Base-by-base conservation (phyloP, 92 coral and sea anemone genomes). In the Palythoa grandis region DNA sequence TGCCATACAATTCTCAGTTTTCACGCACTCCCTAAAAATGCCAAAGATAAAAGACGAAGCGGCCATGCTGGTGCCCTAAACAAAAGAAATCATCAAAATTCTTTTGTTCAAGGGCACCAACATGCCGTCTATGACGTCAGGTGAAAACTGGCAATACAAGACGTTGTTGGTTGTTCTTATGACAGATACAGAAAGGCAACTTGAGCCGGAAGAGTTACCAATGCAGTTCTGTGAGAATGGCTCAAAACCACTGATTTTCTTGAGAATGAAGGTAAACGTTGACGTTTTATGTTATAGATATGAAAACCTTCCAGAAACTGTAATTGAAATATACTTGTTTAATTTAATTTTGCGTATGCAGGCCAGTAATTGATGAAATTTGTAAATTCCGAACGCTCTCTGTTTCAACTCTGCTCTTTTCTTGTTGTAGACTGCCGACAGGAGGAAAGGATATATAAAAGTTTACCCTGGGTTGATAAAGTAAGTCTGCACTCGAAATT, bases 161-260 rank as follows among this genome's bases (percentile, higher is more conserved):
- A 43, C 9, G 50, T 43, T 43, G 50, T 3, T 43, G 50, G 7
- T 43, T 43, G 50, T 43, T 43, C 7, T 43, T 43, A 43, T 43
- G 24, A 40, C 79, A 96, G 98, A 83, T 54, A 91, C 85, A 66
- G 98, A 96, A 74, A 87, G 98, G 11, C 89, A 95, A 0, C 83
- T 96, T 7, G 98, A 94, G 67, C 78, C 92, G 11, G 92, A 94
- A 19, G 98, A 96, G 87, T 90, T 90, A 78, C 98, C 98, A n/a
- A 91, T 92, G 53, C 98, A 96, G 82, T 94, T 96, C 88, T 87
- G 76, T 39, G 95, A 92, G 76, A 82, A 86, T 70, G 93, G 89
- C 61, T 50, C 91, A 72, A 92, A 91, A 76, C 96, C 98, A 15
- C 52, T 96, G 57, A 94, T 96, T 54, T 96, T 96, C 63, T 95